These are phyloP conservation scores for Dasypus novemcinctus DNA, from an alignment of 2,113 vertebrate species.

Conservation along the genomic window DNA sequence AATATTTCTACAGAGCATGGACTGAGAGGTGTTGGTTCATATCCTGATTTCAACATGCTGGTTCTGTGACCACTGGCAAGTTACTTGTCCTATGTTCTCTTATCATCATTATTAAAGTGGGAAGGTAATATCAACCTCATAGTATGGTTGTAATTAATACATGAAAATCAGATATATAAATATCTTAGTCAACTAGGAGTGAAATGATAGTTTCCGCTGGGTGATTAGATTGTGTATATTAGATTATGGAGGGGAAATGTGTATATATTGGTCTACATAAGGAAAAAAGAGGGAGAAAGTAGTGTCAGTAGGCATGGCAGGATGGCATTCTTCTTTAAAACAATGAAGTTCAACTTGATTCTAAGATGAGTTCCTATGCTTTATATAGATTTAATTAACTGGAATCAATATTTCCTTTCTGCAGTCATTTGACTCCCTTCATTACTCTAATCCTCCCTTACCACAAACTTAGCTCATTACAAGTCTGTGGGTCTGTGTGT, in stretches of 20 bases:
- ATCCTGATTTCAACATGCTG: background rate
- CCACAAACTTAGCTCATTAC: background rate
- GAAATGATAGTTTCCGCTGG: background rate
- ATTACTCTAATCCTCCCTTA: background rate
- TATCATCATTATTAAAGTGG: background rate
- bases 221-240: background rate
- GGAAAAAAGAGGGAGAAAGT: background rate
- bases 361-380: background rate
- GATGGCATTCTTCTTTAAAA: background rate
- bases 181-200: background rate
- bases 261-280: background rate
- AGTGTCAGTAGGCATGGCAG: background rate
- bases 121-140: background rate
- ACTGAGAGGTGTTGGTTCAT: background rate
- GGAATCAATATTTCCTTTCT: conserved; percentile 2
- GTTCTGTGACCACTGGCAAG: background rate
- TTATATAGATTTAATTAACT: background rate
- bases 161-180: background rate
- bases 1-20: too few species aligned
- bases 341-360: background rate
- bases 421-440: background rate
- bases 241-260: background rate
- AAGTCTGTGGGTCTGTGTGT: background rate
- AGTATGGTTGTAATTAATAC: background rate
- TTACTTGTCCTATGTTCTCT: background rate